Percentiles rank a stretch among this genome's conserved stretches.
Evolutionary conservation across 2,797 vertebrate genomes (phyloP).

Genomic region (Schizopygopsis malacanthus): DNA sequence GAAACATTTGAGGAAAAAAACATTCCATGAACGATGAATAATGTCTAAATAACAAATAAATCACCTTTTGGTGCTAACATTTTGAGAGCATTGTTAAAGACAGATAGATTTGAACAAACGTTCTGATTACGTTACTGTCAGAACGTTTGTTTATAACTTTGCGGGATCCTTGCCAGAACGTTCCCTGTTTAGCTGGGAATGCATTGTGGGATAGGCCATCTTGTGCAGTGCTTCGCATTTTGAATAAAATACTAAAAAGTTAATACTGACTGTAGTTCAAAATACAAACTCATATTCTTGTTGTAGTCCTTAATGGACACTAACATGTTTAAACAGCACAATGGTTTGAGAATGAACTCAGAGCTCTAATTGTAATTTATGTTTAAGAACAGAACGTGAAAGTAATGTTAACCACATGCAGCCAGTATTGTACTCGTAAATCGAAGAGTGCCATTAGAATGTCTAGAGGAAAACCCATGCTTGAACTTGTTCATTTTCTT

Average conservation of each 20-base stretch:
- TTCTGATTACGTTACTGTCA: background rate
- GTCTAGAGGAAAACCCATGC: background rate
- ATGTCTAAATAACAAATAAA: background rate
- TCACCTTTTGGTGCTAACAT: no score
- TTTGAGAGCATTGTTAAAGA: no score
- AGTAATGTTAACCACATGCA: constrained; percentile 9
- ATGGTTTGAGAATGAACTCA: background rate
- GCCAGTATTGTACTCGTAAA: background rate
- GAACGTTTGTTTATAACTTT: background rate
- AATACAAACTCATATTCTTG: background rate
- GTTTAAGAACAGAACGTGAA: background rate
- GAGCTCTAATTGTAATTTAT: background rate
- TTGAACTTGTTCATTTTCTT: background rate
- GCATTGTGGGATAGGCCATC: background rate
- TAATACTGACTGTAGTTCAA: no score
- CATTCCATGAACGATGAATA: background rate
- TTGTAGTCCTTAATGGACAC: constrained; percentile 15
- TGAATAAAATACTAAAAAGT: background rate
- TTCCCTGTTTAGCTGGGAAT: background rate
- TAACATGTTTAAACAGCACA: background rate
- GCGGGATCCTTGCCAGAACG: background rate
- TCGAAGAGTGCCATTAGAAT: background rate
- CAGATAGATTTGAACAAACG: background rate
- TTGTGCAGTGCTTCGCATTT: background rate
- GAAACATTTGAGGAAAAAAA: background rate